Percentiles rank a stretch among this genome's conserved stretches.
These are phyloP conservation scores for Clistopyga incitator DNA, from an alignment of 2,888 invertebrate species.

Conservation along the genomic window DNA sequence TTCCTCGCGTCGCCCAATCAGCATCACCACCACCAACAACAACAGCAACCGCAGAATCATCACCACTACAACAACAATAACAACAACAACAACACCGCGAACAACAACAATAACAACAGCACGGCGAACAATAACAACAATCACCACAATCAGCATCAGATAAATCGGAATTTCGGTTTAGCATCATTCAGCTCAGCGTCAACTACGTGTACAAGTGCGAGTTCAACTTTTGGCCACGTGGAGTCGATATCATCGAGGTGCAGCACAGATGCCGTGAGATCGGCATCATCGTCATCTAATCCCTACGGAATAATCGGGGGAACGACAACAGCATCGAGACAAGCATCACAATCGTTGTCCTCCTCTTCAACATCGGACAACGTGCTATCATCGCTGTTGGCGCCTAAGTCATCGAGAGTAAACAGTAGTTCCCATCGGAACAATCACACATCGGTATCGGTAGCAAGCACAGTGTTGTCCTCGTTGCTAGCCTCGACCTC, in stretches of 20 bases:
- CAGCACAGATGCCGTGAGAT: slow-evolving; percentile 73
- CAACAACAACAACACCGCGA: slow-evolving; percentile 61
- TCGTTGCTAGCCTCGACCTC: slow-evolving; percentile 72
- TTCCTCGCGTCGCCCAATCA: slow-evolving; percentile 44
- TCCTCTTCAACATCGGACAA: slow-evolving; percentile 65
- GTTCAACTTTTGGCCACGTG: slow-evolving; percentile 76
- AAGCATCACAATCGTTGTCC: slow-evolving; percentile 45
- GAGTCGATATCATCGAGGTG: slow-evolving; percentile 74
- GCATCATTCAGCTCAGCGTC: slow-evolving; percentile 68
- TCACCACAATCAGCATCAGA: slow-evolving; percentile 64
- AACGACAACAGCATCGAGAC: slow-evolving; percentile 47
- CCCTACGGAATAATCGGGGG: slow-evolving; percentile 68
- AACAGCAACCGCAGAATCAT: slow-evolving; percentile 65
- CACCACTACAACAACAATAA: slow-evolving; percentile 54
- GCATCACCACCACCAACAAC: slow-evolving; percentile 65
- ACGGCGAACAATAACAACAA: slow-evolving; percentile 57
- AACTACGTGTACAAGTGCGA: slow-evolving; percentile 67
- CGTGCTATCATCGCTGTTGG: slow-evolving; percentile 73
- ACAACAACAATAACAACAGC: slow-evolving; percentile 59
- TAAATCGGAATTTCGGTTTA: slow-evolving; percentile 66
- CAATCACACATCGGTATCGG: slow-evolving; percentile 57
- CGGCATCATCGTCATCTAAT: slow-evolving; percentile 55
- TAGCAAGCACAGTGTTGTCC: slow-evolving; percentile 72
- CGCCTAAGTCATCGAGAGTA: slow-evolving; percentile 70
- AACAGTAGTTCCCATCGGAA: slow-evolving; percentile 62